These are phyloP conservation scores for Enteromius trimaculatus DNA, from an alignment of 2,797 vertebrate species.

Conservation along the genomic window DNA sequence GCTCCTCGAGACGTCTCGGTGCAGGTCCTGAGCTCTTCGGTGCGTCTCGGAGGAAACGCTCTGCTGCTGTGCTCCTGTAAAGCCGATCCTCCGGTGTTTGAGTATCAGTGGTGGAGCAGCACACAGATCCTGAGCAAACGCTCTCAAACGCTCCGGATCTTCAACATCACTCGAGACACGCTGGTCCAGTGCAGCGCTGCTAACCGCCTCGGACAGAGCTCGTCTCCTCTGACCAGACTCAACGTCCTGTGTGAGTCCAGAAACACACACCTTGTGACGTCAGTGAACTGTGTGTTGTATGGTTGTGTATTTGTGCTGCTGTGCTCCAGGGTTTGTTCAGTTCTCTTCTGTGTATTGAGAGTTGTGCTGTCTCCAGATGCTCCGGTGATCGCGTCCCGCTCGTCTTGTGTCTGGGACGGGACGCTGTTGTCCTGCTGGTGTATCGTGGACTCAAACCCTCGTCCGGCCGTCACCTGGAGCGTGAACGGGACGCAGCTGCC, in stretches of 20 bases:
- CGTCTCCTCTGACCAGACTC: slow-evolving; percentile 70
- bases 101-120: slow-evolving; percentile 77
- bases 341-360: too few species aligned
- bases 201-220: slow-evolving; percentile 74
- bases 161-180: slow-evolving; percentile 74
- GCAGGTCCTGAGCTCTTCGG: slow-evolving; percentile 68
- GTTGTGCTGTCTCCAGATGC: slow-evolving; percentile 32
- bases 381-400: slow-evolving; percentile 57
- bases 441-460: slow-evolving; percentile 77
- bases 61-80: slow-evolving; percentile 78
- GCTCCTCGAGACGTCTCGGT: slow-evolving; percentile 76
- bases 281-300: too few species aligned
- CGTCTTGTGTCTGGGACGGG: slow-evolving; percentile 64
- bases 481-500: slow-evolving; percentile 72
- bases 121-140: slow-evolving; percentile 61
- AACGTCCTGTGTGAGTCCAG: slow-evolving; percentile 76
- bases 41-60: slow-evolving; percentile 75
- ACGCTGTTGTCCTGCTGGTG: slow-evolving; percentile 71
- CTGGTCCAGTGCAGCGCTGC: slow-evolving; percentile 73
- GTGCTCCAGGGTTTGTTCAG: too few species aligned
- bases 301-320: too few species aligned
- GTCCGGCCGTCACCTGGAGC: slow-evolving; percentile 77
- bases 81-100: slow-evolving; percentile 76
- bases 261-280: too few species aligned
- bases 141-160: slow-evolving; percentile 65